phyloP scores from a whole-genome alignment of 2,888 invertebrate species.

The Eremobia ochroleuca region DNA sequence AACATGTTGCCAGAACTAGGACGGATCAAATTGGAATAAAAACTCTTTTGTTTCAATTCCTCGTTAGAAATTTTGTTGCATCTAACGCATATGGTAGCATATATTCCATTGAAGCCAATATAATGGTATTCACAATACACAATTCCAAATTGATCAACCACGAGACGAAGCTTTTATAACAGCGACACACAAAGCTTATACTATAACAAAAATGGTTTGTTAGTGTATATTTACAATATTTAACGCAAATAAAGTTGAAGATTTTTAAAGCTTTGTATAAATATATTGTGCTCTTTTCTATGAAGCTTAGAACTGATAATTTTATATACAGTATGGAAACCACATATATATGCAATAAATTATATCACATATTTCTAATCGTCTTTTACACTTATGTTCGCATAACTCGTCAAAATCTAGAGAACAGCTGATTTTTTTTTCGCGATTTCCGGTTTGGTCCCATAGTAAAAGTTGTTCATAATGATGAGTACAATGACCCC shows the following conservation, averaged over 20 bases:
- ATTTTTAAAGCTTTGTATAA: slow-evolving; percentile 62
- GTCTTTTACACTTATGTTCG: too few species aligned
- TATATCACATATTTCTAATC: too few species aligned
- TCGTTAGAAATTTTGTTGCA: slow-evolving; percentile 57
- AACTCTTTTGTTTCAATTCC: slow-evolving; percentile 65
- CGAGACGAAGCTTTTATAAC: slow-evolving; percentile 80
- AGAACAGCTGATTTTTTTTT: too few species aligned
- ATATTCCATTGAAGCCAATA: slow-evolving; percentile 83
- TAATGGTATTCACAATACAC: slow-evolving; percentile 80
- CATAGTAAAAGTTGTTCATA: too few species aligned
- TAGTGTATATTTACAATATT: slow-evolving; percentile 87
- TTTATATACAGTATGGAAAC: too few species aligned
- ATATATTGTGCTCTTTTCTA: slow-evolving; percentile 66
- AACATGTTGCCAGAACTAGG: slow-evolving; percentile 85
- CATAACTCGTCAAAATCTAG: too few species aligned
- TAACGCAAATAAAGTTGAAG: slow-evolving; percentile 74
- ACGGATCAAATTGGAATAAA: slow-evolving; percentile 89
- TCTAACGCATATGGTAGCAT: slow-evolving; percentile 40
- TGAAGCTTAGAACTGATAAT: slow-evolving; percentile 21
- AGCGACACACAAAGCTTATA: slow-evolving; percentile 87
- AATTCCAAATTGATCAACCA: slow-evolving; percentile 90
- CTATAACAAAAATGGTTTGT: slow-evolving; percentile 85
- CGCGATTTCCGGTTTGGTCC: too few species aligned
- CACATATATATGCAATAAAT: too few species aligned
- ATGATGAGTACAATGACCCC: too few species aligned